These are phyloP conservation scores for Vannuccia rotundouncinata DNA, from an alignment of 2,888 invertebrate genomes.

Conservation along the genomic window DNA sequence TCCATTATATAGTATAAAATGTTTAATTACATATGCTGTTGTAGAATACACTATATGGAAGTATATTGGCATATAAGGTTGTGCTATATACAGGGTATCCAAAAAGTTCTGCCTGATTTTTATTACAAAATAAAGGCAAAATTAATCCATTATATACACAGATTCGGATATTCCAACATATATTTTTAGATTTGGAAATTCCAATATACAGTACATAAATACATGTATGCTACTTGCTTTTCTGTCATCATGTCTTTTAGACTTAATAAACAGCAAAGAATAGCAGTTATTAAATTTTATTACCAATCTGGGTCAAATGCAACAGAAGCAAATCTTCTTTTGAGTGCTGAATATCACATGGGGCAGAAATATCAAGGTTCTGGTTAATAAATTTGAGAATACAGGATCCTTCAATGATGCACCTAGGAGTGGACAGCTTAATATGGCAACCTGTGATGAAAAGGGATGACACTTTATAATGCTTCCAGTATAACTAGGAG, in stretches of 20 bases:
- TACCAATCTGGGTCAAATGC: too few relatives aligned
- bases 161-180: too few relatives aligned
- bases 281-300: too few relatives aligned
- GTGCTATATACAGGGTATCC: neutral
- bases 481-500: neutral
- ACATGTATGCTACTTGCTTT: too few relatives aligned
- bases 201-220: neutral
- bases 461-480: neutral
- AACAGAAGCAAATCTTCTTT: slow-evolving; percentile 13
- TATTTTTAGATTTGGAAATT: too few relatives aligned
- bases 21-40: too few relatives aligned
- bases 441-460: neutral
- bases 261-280: too few relatives aligned
- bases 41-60: too few relatives aligned
- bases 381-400: slow-evolving; percentile 7
- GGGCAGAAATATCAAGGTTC: slow-evolving; percentile 29
- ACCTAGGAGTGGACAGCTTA: neutral
- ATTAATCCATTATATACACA: too few relatives aligned
- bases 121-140: neutral
- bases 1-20: too few relatives aligned
- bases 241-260: slow-evolving; percentile 17
- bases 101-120: neutral
- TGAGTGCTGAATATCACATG: slow-evolving; percentile 18
- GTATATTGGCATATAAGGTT: too few relatives aligned
- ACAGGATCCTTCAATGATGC: too few relatives aligned